phyloP scores from a whole-genome alignment of 2,797 vertebrate genomes.

The Phalanger gymnotis region DNA sequence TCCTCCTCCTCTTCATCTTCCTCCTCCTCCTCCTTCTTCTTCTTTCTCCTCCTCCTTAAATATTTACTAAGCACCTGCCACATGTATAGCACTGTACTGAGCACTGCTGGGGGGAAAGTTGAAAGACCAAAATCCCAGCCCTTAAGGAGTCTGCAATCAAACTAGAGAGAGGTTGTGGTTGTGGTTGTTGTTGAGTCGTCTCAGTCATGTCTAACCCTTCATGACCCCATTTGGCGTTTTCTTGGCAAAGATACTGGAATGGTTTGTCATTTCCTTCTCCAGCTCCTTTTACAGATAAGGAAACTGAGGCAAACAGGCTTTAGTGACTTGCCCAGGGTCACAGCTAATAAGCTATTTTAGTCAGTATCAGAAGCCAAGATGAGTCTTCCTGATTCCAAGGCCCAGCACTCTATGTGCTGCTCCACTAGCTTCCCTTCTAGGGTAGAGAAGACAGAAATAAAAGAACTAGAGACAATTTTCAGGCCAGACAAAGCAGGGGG shows the following conservation, averaged over 20 bases:
- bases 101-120: slow-evolving; percentile 20
- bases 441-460: too few species aligned
- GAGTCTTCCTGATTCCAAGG: too few species aligned
- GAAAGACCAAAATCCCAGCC: neutral
- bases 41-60: neutral
- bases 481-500: too few species aligned
- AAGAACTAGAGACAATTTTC: too few species aligned
- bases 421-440: too few species aligned
- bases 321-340: neutral
- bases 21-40: neutral
- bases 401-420: too few species aligned
- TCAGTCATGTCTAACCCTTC: too few species aligned
- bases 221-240: too few species aligned
- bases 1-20: too few species aligned
- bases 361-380: neutral
- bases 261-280: too few species aligned
- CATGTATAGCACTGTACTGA: slow-evolving; percentile 21
- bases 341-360: neutral
- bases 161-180: neutral
- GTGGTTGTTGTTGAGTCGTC: neutral
- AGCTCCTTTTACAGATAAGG: slow-evolving; percentile 17
- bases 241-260: too few species aligned
- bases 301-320: neutral
- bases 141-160: neutral
- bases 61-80: neutral